Evolutionary conservation across 2,797 vertebrate species (phyloP), one percentile per base, ranked within the genome.

Genomic region (Benthosema pterotum): DNA sequence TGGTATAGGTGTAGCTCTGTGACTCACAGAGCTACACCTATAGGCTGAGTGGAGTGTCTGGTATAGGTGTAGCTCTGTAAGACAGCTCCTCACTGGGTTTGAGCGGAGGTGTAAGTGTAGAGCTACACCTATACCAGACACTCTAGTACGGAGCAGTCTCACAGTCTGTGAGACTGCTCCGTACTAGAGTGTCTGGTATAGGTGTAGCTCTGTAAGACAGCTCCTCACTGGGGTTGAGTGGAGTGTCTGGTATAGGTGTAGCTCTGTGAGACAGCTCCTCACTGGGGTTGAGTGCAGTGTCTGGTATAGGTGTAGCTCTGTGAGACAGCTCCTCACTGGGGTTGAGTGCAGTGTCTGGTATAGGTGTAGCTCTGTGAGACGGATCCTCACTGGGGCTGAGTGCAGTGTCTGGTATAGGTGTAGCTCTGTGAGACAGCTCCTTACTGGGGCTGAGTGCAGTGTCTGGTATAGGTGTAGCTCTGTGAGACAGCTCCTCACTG

Each of bases 401-500:
- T 25, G 73, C 67, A 18, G 77, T 18, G 59, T 17, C 14, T 61
- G 72, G 53, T 38, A n/a, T n/a, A 25, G 9, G 55, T 58, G 62
- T 42, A 72, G 73, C 57, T 61, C 63, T 18, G n/a, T 60, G 32
- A 38, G 32, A 9, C 9, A 15, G 57, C 43, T 68, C 58, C 61
- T 38, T 38, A 25, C 19, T 2, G 8, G 8, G 7, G 8, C 62
- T 53, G 17, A 65, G 47, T 25, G 73, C 67, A 18, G 77, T 18
- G 59, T 17, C 14, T 61, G 72, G 53, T 38, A n/a, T n/a, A 25
- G 9, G 55, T 58, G 62, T 42, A 72, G 73, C 57, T 61, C 63
- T 16, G n/a, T 60, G 32, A 38, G 32, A 9, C 11, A 15, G 57
- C 43, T 68, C 58, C 61, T 38, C 11, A 25, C 22, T 2, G 32